Base-by-base conservation (phyloP, 1,140 invertebrate species). In the Drosophila elegans region DNA sequence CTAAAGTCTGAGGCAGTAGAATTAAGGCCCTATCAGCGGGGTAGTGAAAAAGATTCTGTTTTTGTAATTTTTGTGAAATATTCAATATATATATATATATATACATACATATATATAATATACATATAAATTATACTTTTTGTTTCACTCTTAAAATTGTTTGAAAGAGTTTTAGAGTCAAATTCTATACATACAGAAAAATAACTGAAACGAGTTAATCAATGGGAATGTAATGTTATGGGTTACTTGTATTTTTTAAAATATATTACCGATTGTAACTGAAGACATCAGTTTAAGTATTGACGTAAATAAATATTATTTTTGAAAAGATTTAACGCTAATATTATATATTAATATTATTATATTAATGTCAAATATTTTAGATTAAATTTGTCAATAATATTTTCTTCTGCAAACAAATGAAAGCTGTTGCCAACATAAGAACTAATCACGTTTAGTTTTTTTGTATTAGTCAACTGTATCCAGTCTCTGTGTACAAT, bases 1-100 rank as follows among this genome's bases (percentile, higher is more conserved):
- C 69, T 13, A 92, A 86, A 55, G 56, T 66, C 34, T 90, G 44
- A 49, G 41, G 38, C 21, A 39, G 45, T 57, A 46, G 41, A 13
- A 11, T 16, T 57, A 71, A 49, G 39, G 6, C 9, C 12, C 34
- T 39, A 41, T 56, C 16, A 44, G 27, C 13, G 3, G 63, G 11
- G 7, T 34, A 48, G 27, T 38, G n/a, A 61, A 42, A 42, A 46
- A 54, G 42, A n/a, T 36, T 67, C 32, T 53, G 11, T 51, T 7
- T 27, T 29, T 27, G 13, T 49, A 48, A 64, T 21, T 64, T 29
- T 41, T 41, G 39, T 39, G 10, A 27, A 36, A 55, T 62, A 39
- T 56, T 39, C 9, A 45, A 57, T 34, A 74, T 46, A 76, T 48
- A n/a, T 48, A 41, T 41, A 25, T 55, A 42, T 45, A 52, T 11